Percentiles rank a stretch among this genome's conserved stretches.
These are phyloP conservation scores for Polymixis flavicincta DNA, from an alignment of 2,888 invertebrate species.

Conservation along the genomic window DNA sequence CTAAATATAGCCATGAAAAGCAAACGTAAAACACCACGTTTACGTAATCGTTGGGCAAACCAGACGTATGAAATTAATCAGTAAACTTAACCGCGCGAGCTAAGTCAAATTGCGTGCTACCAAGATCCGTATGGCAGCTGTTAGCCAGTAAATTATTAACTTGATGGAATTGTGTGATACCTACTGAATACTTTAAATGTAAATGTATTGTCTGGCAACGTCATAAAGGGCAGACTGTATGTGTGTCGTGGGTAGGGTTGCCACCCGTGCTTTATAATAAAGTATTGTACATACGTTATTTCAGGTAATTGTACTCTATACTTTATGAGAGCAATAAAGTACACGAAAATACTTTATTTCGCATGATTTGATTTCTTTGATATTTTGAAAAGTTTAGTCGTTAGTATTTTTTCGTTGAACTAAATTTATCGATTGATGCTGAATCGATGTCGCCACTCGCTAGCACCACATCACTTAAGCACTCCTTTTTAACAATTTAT, in stretches of 20 bases:
- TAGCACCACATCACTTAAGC: too few species aligned
- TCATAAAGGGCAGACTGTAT: conserved; percentile 16
- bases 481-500: too few species aligned
- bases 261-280: too few species aligned
- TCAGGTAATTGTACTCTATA: too few species aligned
- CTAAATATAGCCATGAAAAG: conserved; percentile 15
- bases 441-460: too few species aligned
- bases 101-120: conserved; percentile 53
- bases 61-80: conserved; percentile 48
- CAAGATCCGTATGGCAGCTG: conserved; percentile 43
- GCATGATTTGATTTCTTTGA: too few species aligned
- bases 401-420: too few species aligned
- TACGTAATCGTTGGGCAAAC: conserved; percentile 31
- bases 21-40: conserved; percentile 22
- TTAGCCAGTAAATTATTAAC: conserved; percentile 44
- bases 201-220: conserved; percentile 22
- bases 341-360: too few species aligned
- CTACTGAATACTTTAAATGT: conserved; percentile 40
- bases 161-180: conserved; percentile 40
- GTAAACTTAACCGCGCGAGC: conserved; percentile 36
- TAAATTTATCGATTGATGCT: too few species aligned
- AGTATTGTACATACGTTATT: too few species aligned
- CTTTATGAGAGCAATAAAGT: too few species aligned
- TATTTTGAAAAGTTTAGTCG: too few species aligned
- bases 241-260: conserved; percentile 13